Percentiles rank a stretch among this genome's conserved stretches.
Conservation (phyloP, 2,797 vertebrate species). For the Tangara arthus region DNA sequence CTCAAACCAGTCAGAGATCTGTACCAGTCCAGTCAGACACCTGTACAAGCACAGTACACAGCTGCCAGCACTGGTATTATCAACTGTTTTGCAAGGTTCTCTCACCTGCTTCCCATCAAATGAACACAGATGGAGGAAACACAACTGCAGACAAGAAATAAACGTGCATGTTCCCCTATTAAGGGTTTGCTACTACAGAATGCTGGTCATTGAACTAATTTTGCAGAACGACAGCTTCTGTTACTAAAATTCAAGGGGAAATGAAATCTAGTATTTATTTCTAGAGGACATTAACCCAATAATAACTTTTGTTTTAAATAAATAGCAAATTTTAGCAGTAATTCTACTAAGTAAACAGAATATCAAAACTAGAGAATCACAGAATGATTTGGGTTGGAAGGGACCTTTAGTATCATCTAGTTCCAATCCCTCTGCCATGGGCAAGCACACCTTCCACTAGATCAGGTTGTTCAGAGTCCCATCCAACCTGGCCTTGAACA, state of each 20-base stretch:
- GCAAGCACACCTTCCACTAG: background rate
- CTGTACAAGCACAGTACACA: background rate
- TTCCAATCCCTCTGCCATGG: background rate
- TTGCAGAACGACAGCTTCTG: background rate
- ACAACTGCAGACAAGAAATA: background rate
- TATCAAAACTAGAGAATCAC: background rate
- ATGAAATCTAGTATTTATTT: background rate
- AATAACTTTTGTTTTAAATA: background rate
- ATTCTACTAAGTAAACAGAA: background rate
- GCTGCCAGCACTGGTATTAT: background rate
- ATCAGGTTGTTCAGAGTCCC: background rate
- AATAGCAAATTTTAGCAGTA: background rate
- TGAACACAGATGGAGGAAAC: background rate
- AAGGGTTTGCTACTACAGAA: background rate
- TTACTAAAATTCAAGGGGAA: background rate
- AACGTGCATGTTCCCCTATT: background rate
- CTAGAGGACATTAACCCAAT: background rate
- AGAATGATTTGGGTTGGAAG: background rate
- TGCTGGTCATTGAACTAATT: background rate
- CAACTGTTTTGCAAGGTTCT: background rate
- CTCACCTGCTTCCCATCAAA: background rate
- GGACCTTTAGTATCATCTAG: background rate
- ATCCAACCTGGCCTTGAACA: background rate
- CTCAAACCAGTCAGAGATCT: background rate
- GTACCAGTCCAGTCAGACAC: background rate